Base-by-base conservation (phyloP, 2,888 invertebrate genomes). In the Odontomyia ornata region DNA sequence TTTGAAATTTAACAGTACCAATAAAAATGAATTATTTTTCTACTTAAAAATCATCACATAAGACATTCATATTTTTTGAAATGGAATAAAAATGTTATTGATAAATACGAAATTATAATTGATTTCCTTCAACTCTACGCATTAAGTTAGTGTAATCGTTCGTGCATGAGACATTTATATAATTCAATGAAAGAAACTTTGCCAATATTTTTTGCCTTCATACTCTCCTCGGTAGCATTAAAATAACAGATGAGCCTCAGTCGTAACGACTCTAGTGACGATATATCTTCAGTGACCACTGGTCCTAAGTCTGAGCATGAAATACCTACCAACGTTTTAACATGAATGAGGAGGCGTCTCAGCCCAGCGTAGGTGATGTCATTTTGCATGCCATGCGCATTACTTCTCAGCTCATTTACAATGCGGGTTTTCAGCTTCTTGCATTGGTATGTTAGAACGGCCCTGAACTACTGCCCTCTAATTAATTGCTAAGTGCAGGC, bases 341-440 rank as follows among this genome's bases (percentile, higher is more conserved):
- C 76, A 64, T 78, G 67, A 11, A 71, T 57, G 15, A 80, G 52
- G 52, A 80, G 52, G n/a, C 76, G 52, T 21, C 80, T 67, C 15
- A 80, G 56, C 15, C 80, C 80, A 4, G 64, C 60, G 18, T 79
- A 80, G 11, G 80, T 80, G n/a, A 80, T 80, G 5, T 78, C 78
- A 57, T 75, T 79, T 21, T 75, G 47, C 4, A 77, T 76, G 1
- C 79, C 76, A 9, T 69, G 77, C 13, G 46, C 69, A 15, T 76
- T 77, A 60, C 80, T 80, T 11, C 80, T 72, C 15, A 80, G 80
- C 27, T 80, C 80, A 62, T 80, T 80, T 3, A 80, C 77, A 15
- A 77, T 78, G 21, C 80, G 56, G 13, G 76, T 77, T 21, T 67
- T 60, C 46, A 80, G 69, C 75, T 79, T 79, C 43, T 77, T 73